Conservation (phyloP, 2,113 vertebrate genomes). For the Hyperopisus bebe region DNA sequence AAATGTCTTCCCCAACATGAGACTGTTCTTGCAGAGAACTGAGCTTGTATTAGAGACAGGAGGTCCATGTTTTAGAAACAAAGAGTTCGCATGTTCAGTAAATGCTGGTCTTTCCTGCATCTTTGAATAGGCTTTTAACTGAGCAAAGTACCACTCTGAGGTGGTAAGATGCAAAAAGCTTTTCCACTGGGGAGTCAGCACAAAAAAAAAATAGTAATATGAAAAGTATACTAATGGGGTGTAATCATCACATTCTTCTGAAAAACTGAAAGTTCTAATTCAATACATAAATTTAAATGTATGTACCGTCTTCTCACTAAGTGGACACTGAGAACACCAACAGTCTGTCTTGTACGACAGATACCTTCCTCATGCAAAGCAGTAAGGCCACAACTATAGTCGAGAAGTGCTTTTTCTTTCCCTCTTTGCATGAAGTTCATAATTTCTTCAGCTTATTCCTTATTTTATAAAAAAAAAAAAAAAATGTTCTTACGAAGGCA, state of each 20-base stretch:
- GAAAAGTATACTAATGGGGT: conserved; percentile 57
- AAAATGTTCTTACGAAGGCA: conserved; percentile 39
- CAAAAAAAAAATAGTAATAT: conserved; percentile 60
- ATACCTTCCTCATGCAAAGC: background rate
- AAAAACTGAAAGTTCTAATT: background rate
- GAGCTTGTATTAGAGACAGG: conserved; percentile 35
- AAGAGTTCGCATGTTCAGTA: conserved; percentile 43
- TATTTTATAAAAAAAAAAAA: conserved; percentile 7
- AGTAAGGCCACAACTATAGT: background rate
- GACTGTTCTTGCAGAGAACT: conserved; percentile 41
- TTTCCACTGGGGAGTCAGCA: conserved; percentile 93
- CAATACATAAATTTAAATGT: background rate
- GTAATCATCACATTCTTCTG: conserved; percentile 27
- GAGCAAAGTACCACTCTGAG: conserved; percentile 65
- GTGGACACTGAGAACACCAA: background rate
- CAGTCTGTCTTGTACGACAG: background rate
- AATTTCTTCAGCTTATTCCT: conserved; percentile 24
- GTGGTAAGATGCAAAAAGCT: conserved; percentile 79
- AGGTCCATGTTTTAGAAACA: conserved; percentile 48
- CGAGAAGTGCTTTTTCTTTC: background rate
- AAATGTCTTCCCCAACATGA: conserved; percentile 32
- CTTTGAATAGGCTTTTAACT: conserved; percentile 66
- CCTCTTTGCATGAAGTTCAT: background rate
- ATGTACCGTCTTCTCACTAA: background rate
- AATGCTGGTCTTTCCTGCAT: conserved; percentile 41